Evolutionary conservation across 2,113 vertebrate species (phyloP).

Genomic region (Sigmodon hispidus): DNA sequence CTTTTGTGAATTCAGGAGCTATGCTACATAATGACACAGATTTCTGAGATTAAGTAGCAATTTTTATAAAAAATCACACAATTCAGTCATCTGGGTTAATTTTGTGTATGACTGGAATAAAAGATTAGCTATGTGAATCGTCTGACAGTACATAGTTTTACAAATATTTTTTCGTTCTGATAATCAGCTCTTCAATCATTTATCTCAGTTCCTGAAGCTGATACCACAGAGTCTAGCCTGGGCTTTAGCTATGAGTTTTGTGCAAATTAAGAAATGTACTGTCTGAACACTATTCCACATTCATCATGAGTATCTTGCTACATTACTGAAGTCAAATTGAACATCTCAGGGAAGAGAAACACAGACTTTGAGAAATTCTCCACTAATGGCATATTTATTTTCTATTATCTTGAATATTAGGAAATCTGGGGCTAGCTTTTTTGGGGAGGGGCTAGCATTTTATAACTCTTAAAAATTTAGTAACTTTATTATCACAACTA

Average conservation of each 20-base stretch:
- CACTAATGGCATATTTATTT: neutral
- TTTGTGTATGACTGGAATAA: neutral
- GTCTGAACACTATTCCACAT: neutral
- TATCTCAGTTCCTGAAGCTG: neutral
- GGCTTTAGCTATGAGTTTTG: neutral
- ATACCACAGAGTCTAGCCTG: neutral
- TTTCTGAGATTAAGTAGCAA: neutral
- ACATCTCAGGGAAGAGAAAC: neutral
- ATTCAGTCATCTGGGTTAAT: neutral
- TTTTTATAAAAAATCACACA: neutral
- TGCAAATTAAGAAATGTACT: neutral
- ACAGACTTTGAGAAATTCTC: neutral
- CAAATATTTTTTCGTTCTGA: neutral
- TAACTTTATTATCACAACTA: neutral
- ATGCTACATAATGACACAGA: neutral
- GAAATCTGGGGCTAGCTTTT: neutral
- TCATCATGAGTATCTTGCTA: neutral
- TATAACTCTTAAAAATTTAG: constrained; percentile 18
- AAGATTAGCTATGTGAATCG: neutral
- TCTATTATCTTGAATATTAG: neutral
- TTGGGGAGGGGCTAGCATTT: neutral
- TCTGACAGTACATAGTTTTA: neutral
- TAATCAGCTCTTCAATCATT: neutral
- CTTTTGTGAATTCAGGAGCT: neutral
- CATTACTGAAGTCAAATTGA: neutral